Base-by-base conservation (phyloP, 2,797 vertebrate genomes). In the Tragopan temminckii region DNA sequence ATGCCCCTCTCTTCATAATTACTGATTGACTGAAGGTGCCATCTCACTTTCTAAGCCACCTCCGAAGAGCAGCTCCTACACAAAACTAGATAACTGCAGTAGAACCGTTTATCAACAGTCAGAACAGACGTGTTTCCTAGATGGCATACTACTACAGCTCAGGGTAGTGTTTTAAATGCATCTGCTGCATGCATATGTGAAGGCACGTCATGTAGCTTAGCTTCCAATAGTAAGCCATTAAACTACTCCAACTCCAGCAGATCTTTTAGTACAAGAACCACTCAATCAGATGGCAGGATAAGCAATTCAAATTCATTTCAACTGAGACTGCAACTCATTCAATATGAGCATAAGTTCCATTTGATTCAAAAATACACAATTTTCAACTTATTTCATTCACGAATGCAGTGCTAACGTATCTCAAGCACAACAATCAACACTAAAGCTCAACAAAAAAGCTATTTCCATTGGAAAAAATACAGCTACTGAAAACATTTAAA, bases 61-160 rank as follows among this genome's bases (percentile, higher is more conserved):
- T n/a, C 38, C 76, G 62, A 67, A 61, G 58, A 64, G n/a, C 3
- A 83, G 23, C n/a, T 24, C 24, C 52, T 7, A 36, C 3, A 53
- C 18, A 23, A 7, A 40, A 89, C 21, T 2, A 42, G 81, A 38
- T 68, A 42, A 45, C 0, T 61, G 72, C 69, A 77, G 35, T 40
- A 57, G 70, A 64, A 33, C 38, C 23, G n/a, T 23, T 57, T 0
- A 0, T 14, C 61, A 79, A 6, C 27, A 35, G 43, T 52, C 58
- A 62, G 80, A 48, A 84, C 0, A 0, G 63, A 58, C 1, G 1
- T 0, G 0, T 11, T 50, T 38, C n/a, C 46, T 13, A 72, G 77
- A 35, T 12, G 16, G 25, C 7, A 24, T 8, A 25, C 36, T 40
- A 13, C 4, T 74, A 23, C 27, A 40, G 68, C 8, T 78, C 50